Base-by-base conservation (phyloP, 2,888 invertebrate genomes). In the Zygogramma bicolorata region DNA sequence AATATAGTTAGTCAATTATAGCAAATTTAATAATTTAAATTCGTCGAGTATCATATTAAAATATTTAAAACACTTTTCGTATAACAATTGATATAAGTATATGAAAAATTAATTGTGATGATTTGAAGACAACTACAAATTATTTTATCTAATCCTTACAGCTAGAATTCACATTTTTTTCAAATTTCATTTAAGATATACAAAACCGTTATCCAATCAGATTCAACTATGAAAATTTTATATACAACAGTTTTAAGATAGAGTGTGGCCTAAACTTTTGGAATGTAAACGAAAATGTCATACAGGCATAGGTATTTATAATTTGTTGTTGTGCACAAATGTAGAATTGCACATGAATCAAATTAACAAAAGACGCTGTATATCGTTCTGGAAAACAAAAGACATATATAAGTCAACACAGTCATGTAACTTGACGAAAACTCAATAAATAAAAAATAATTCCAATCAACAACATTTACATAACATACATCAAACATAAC, bases 401-500 rank as follows among this genome's bases (percentile, higher is more conserved):
- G 25, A 27, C 27, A 34, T n/a, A 15, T 57, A 13, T 13, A 65
- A 65, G 13, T 65, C 18, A 65, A 65, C 59, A 59, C 20, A 13
- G 34, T 53, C 25, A 66, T 20, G 18, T 38, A 66, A 38, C 58
- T 20, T 22, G 58, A 31, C 34, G 66, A 58, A 58, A 66, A 74
- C 31, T 31, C 73, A 75, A 76, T 73, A 73, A 73, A 63, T 63
- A 63, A 63, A 18, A 18, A 46, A 34, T 46, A 65, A 66, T 72
- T 71, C 67, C 75, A 76, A 78, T 77, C 73, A 67, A 75, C 77
- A 80, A 78, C 79, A 80, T 77, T 77, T 79, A 78, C 77, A 79
- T 75, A 77, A 78, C 77, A 72, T 79, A 80, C 79, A 79, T 79
- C 78, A 79, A 80, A 81, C 79, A 77, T 81, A 81, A 81, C 78